These are phyloP conservation scores for Corythoichthys haematopterus DNA, from an alignment of 2,113 vertebrate genomes.

Conservation along the genomic window DNA sequence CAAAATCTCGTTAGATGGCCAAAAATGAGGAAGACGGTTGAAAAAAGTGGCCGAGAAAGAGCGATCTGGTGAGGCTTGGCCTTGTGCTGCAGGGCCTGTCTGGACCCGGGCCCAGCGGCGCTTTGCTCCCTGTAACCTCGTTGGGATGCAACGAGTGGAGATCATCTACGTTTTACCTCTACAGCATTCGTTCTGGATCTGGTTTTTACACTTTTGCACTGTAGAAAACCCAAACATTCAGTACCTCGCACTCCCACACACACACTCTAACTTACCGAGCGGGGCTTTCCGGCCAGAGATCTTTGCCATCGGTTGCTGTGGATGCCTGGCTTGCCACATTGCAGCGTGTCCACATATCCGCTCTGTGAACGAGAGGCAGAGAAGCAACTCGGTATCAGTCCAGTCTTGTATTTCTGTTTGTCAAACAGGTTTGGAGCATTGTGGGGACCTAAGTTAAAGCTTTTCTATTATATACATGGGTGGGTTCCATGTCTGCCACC, in stretches of 20 bases:
- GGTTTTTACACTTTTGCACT: conserved; percentile 3
- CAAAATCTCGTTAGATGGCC: neutral
- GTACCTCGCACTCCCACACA: conserved; percentile 2
- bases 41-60: conserved; percentile 22
- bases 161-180: conserved; percentile 21
- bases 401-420: no score
- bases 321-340: conserved; percentile 26
- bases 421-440: conserved; percentile 17
- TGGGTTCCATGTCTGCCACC: conserved; percentile 49
- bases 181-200: neutral
- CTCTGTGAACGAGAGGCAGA: conserved; percentile 63
- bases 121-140: conserved; percentile 52
- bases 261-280: conserved; percentile 52
- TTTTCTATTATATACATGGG: conserved; percentile 39
- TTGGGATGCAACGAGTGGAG: conserved; percentile 11
- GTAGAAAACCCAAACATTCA: conserved; percentile 13
- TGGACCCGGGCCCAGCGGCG: conserved; percentile 64
- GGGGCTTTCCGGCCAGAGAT: conserved; percentile 31
- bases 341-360: conserved; percentile 48
- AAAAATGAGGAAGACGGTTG: neutral
- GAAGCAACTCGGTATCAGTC: conserved; percentile 36
- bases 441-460: conserved; percentile 32
- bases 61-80: conserved; percentile 50
- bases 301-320: conserved; percentile 21
- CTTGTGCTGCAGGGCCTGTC: conserved; percentile 61